Evolutionary conservation across 2,888 invertebrate genomes (phyloP).

Genomic region (Rhagonycha fulva): DNA sequence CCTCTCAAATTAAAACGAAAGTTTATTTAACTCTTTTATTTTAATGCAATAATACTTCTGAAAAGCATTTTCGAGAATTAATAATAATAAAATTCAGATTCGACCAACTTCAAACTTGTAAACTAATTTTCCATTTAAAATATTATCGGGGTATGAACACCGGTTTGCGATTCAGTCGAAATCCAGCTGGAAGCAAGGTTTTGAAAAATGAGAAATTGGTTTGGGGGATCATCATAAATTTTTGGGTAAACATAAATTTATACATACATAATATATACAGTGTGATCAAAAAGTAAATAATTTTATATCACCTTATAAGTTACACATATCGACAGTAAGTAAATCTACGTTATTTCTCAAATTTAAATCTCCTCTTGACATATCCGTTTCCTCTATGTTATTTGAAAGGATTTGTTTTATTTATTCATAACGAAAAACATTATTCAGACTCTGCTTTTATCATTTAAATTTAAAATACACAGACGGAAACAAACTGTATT

Average conservation of each 20-base stretch:
- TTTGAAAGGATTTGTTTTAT: slow-evolving; percentile 27
- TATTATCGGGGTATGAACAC: background rate
- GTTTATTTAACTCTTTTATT: background rate
- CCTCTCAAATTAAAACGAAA: too few relatives aligned
- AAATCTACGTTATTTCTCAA: slow-evolving; percentile 13
- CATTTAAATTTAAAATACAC: slow-evolving; percentile 26
- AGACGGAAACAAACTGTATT: slow-evolving; percentile 19
- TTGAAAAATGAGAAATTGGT: background rate
- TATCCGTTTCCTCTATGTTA: slow-evolving; percentile 26
- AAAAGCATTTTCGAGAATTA: background rate
- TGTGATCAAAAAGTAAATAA: background rate
- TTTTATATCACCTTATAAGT: background rate
- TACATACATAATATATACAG: background rate
- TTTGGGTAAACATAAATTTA: background rate
- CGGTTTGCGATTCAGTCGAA: background rate
- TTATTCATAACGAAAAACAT: slow-evolving; percentile 29
- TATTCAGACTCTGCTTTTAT: slow-evolving; percentile 24
- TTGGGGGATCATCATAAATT: background rate
- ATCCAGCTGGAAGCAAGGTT: background rate
- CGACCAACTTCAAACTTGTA: background rate
- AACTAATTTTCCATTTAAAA: background rate
- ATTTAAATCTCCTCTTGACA: slow-evolving; percentile 24
- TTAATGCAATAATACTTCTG: background rate
- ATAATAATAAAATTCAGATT: background rate
- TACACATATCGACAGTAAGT: slow-evolving; percentile 5